phyloP scores from a whole-genome alignment of 2,113 vertebrate genomes.

The Onychostruthus taczanowskii region DNA sequence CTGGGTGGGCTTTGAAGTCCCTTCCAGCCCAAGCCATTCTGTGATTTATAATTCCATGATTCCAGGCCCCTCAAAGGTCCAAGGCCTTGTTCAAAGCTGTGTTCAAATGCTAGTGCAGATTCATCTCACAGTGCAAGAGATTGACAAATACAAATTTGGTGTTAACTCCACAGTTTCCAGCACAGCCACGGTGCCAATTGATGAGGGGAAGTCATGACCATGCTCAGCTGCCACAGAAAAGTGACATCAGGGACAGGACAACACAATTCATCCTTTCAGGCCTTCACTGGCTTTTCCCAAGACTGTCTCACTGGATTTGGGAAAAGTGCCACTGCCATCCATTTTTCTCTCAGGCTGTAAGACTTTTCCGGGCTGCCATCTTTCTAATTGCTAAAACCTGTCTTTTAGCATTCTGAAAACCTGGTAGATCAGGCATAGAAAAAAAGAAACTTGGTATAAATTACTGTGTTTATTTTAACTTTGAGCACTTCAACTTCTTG shows the following conservation, averaged over 20 bases:
- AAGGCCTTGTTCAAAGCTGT: rapidly evolving
- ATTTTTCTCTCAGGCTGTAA: neutral
- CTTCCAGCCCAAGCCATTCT: neutral
- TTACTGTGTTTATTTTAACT: neutral
- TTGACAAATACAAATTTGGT: neutral
- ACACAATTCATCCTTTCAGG: neutral
- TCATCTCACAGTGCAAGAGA: rapidly evolving
- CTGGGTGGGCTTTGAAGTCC: rapidly evolving
- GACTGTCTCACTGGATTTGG: neutral
- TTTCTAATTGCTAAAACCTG: neutral
- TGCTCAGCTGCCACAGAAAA: neutral
- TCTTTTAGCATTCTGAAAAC: neutral
- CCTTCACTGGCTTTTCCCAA: neutral
- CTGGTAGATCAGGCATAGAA: neutral
- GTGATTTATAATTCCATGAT: neutral
- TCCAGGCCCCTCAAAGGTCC: neutral
- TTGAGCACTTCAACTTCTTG: neutral
- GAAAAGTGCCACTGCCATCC: neutral
- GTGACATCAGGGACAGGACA: neutral
- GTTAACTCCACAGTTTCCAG: neutral
- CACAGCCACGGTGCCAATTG: neutral
- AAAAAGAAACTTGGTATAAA: neutral
- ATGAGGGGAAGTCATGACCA: neutral
- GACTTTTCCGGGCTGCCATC: neutral
- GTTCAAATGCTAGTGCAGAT: neutral